Percentiles rank a stretch among this genome's conserved stretches.
Evolutionary conservation across 2,797 vertebrate genomes (phyloP).

Genomic region (Aeoliscus strigatus): DNA sequence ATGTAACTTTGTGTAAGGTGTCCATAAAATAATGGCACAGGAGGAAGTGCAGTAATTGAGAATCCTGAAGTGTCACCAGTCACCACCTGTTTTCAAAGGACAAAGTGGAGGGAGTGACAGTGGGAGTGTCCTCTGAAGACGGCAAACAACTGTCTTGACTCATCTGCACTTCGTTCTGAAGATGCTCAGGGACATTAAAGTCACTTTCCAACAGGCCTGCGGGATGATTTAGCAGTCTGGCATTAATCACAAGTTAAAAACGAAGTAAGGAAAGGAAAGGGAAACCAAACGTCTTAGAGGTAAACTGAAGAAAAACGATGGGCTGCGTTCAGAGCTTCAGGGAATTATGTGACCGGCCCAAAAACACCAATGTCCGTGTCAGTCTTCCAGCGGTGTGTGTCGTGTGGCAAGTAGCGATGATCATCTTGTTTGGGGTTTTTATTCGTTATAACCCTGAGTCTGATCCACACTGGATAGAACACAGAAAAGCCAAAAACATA

Average conservation of each 20-base stretch:
- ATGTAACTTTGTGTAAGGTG: no score
- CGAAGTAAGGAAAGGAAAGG: no score
- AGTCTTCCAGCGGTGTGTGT: constrained; percentile 83
- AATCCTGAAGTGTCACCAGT: no score
- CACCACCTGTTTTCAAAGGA: no score
- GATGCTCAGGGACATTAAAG: constrained; percentile 21
- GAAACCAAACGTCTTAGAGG: no score
- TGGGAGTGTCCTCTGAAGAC: constrained; percentile 45
- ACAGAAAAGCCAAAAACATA: constrained; percentile 58
- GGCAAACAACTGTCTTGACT: constrained; percentile 16
- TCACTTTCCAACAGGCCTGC: constrained; percentile 4
- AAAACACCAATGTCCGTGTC: constrained; percentile 80
- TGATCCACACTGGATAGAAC: constrained; percentile 73
- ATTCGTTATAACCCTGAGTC: constrained; percentile 80
- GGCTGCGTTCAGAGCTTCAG: constrained; percentile 68
- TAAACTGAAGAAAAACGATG: constrained; percentile 50
- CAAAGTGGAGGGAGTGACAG: constrained; percentile 25
- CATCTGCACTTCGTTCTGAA: constrained; percentile 11
- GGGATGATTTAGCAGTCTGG: not conserved
- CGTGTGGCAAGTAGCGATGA: constrained; percentile 83
- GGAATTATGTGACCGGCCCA: constrained; percentile 62
- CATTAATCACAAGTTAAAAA: not conserved
- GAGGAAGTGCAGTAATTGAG: no score
- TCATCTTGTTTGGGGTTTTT: constrained; percentile 89
- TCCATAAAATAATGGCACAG: no score